A percentile compares a stretch with the other conserved stretches of the same genome.
Evolutionary conservation across 2,797 vertebrate genomes (phyloP).

Genomic region (Acanthurus tractus): DNA sequence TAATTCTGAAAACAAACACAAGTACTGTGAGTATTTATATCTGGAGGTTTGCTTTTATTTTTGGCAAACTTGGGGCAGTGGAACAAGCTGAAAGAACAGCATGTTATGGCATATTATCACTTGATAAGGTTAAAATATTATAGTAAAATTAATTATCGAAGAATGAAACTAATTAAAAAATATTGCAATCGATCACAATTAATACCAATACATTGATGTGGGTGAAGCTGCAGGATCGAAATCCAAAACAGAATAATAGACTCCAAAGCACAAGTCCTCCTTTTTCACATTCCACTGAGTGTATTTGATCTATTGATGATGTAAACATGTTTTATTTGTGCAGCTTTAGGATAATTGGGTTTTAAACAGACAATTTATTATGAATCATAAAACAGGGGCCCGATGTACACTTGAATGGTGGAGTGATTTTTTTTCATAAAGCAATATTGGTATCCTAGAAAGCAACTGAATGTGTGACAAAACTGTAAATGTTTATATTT

Average conservation of each 20-base stretch:
- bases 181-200: background rate
- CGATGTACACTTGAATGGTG: background rate
- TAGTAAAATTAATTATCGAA: too few relatives aligned
- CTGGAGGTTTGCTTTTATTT: background rate
- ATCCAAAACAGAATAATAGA: background rate
- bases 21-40: background rate
- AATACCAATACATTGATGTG: background rate
- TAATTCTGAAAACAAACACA: background rate
- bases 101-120: background rate
- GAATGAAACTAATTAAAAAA: background rate
- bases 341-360: conserved; percentile 24
- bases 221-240: background rate
- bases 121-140: background rate
- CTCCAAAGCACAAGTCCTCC: background rate
- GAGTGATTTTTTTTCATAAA: conserved; percentile 10
- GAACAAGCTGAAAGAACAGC: background rate
- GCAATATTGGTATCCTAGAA: conserved; percentile 26
- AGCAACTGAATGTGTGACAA: conserved; percentile 39
- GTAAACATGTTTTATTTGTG: conserved; percentile 21
- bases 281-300: background rate
- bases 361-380: conserved; percentile 21
- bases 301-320: background rate
- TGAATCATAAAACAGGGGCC: conserved; percentile 2
- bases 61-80: background rate
- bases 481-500: conserved; percentile 56